Base-by-base conservation (phyloP, 1,140 invertebrate species). In the Calephelis nemesis region DNA sequence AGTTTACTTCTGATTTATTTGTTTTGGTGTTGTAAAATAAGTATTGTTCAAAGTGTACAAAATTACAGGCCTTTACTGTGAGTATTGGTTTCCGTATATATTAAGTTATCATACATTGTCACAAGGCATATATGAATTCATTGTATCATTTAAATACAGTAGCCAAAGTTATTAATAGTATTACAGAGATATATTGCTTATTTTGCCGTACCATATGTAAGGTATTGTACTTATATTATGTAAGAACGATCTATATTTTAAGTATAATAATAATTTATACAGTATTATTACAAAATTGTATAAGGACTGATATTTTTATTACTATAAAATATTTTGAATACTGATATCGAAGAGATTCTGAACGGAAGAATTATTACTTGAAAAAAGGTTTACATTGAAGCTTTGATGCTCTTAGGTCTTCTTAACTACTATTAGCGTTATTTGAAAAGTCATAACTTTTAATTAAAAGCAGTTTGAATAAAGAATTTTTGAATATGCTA, bases 11-110 rank as follows among this genome's bases (percentile, higher is more conserved):
- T 84, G 78, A 84, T 90, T 88, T 87, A 88, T 83, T 87, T 81
- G 82, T 82, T 88, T 88, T 87, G 84, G 84, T 90, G 85, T 86
- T 86, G 79, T 83, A 87, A 88, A 87, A 85, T 82, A 84, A 87
- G 83, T 84, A 82, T 84, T 76, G 82, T 82, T 86, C 80, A 80
- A 82, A 73, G 83, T 88, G 88, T 88, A 90, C 81, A 88, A 90
- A 90, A 90, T 90, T 88, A 88, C 86, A 88, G 81, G 86, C 82
- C 77, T 85, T 88, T 90, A 88, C 81, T 86, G 74, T 78, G 77
- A 79, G 72, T 80, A 78, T 76, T 74, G 72, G 68, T 84, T 82
- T 84, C 83, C 82, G 80, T 80, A 78, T 78, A 76, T 78, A 74
- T 82, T 30, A 81, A 77, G 70, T 77, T 81, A 77, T 78, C 78